Percentiles rank a stretch among this genome's conserved stretches.
Conservation (phyloP, 2,797 vertebrate genomes). For the Allobates femoralis region DNA sequence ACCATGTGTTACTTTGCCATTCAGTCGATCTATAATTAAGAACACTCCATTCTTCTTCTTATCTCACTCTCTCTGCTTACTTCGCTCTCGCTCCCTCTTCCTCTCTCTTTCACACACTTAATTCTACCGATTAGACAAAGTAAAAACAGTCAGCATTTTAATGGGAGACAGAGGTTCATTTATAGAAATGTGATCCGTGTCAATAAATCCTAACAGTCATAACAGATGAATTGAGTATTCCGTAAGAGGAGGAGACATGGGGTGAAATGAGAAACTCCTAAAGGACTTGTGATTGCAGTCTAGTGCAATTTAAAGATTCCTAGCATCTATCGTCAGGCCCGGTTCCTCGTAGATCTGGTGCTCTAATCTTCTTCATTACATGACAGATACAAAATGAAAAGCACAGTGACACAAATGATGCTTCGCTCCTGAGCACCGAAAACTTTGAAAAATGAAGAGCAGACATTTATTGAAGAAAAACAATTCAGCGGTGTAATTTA, state of each 20-base stretch:
- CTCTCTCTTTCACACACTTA: slow-evolving; percentile 19
- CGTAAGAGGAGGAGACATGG: slow-evolving; percentile 58
- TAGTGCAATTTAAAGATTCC: slow-evolving; percentile 57
- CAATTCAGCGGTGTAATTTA: background rate
- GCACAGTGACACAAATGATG: slow-evolving; percentile 30
- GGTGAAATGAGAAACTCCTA: slow-evolving; percentile 62
- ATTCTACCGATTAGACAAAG: slow-evolving; percentile 52
- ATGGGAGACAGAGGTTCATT: slow-evolving; percentile 62
- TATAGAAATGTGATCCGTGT: slow-evolving; percentile 59
- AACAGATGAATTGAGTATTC: slow-evolving; percentile 61
- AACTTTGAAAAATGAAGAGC: slow-evolving; percentile 29
- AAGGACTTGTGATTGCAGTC: slow-evolving; percentile 58
- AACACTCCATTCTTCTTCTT: slow-evolving; percentile 9
- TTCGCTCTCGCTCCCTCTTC: background rate
- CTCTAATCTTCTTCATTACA: slow-evolving; percentile 40
- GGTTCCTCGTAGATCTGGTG: slow-evolving; percentile 14
- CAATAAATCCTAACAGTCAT: slow-evolving; percentile 61
- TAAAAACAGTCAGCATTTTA: slow-evolving; percentile 60
- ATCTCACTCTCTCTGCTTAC: background rate
- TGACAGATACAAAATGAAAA: slow-evolving; percentile 50
- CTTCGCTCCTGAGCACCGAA: background rate
- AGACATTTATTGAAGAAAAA: slow-evolving; percentile 16
- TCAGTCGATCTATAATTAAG: slow-evolving; percentile 1
- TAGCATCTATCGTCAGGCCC: slow-evolving; percentile 52
- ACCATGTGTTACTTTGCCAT: background rate